phyloP scores from a whole-genome alignment of 2,888 invertebrate species.

The Plusia festucae region DNA sequence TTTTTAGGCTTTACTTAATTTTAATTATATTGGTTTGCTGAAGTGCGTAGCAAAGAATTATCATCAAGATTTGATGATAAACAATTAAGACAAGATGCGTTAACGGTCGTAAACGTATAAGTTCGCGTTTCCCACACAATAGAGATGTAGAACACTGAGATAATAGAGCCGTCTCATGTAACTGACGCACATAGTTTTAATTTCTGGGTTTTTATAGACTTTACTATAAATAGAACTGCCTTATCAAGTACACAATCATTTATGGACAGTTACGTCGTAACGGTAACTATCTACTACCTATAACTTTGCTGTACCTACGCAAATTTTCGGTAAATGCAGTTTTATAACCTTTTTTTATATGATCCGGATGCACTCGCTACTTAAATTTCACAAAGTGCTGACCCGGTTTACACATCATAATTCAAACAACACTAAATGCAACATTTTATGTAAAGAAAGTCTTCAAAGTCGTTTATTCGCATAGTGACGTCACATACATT shows the following conservation, averaged over 20 bases:
- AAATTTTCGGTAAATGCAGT: too few relatives aligned
- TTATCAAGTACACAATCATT: conserved; percentile 16
- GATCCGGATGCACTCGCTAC: too few relatives aligned
- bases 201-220: conserved; percentile 27
- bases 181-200: conserved; percentile 1
- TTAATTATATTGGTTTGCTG: too few relatives aligned
- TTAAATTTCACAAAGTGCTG: not conserved
- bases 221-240: conserved; percentile 31
- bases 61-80: not conserved
- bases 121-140: conserved; percentile 21
- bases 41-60: too few relatives aligned
- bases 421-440: not conserved
- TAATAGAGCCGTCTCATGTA: conserved; percentile 44
- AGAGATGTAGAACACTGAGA: not conserved
- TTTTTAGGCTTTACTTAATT: too few relatives aligned
- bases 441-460: conserved; percentile 10
- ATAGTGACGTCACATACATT: conserved; percentile 33
- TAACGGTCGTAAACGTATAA: conserved; percentile 7
- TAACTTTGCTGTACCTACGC: not conserved
- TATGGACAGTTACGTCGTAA: not conserved
- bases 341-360: too few relatives aligned
- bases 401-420: not conserved
- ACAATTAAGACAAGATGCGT: not conserved
- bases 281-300: not conserved
- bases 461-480: conserved; percentile 13